Evolutionary conservation across 2,113 vertebrate species (phyloP), one percentile per base, ranked within the genome.

Genomic region (Sphyrna mokarran): DNA sequence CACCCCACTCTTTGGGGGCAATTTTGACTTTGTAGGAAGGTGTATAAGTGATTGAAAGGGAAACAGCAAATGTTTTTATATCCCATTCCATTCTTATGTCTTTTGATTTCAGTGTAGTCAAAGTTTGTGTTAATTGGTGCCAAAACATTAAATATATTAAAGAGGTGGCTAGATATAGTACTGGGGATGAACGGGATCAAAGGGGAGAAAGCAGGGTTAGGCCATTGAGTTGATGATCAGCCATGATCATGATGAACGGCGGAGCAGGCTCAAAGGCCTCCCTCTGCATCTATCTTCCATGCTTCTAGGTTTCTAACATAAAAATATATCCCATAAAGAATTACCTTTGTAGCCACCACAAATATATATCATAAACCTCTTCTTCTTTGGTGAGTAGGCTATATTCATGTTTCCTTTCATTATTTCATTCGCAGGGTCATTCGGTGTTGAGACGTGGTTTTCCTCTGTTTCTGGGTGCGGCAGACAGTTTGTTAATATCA

Each of bases 271-370:
- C 48, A 4, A 54, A 54, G 48, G 48, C 48, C 48, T 54, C 48
- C 48, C 5, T 3, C 48, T 54, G 48, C 48, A 1, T 3, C 48
- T 48, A 48, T 48, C 48, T 48, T 48, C 48, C 3, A 3, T 48
- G 3, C 4, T 54, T 3, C 48, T 54, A 54, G 3, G 48, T 91
- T 16, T n/a, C 14, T 33, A 33, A 8, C 66, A 20, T 68, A 26
- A 94, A 43, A 68, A 43, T 26, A 10, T 94, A 23, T 95, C 40
- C 33, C 14, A 48, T 26, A 95, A 70, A 95, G 11, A 72, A 95
- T 96, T 96, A 98, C 97, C 97, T 97, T 96, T 96, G 95, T 97
- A 98, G 93, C 96, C 96, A 66, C 97, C 97, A 95, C 97, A 97
- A 48, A 98, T 96, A 95, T 97, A 98, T 33, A 97, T 96, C 96